Percentiles rank a stretch among this genome's conserved stretches.
Conservation (phyloP, 2,113 vertebrate species). For the Tragelaphus imberbis region DNA sequence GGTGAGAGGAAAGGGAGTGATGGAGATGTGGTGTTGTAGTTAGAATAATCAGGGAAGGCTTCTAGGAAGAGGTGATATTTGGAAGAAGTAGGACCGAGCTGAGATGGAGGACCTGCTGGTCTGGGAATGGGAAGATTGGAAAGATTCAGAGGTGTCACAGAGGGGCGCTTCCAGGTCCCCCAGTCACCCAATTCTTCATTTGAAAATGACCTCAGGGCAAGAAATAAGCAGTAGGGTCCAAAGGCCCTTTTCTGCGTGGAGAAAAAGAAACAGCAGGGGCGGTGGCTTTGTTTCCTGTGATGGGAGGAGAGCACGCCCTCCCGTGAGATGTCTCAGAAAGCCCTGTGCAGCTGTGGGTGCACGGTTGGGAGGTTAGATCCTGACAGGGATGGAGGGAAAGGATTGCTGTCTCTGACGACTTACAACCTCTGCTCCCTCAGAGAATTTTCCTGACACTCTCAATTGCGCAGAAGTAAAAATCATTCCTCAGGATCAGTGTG, state of each 20-base stretch:
- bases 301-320: neutral
- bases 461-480: constrained; percentile 60
- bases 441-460: constrained; percentile 65
- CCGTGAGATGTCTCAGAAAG: neutral
- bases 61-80: neutral
- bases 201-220: neutral
- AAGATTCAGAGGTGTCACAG: neutral
- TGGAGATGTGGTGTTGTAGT: neutral
- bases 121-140: neutral
- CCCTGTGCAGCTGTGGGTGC: neutral
- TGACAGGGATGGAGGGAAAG: neutral
- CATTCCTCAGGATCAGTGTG: constrained; percentile 38
- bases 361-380: neutral
- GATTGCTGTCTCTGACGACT: neutral
- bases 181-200: neutral
- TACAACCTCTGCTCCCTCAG: neutral
- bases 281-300: neutral
- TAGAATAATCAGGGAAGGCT: neutral
- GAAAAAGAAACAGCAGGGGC: neutral
- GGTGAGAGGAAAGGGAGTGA: neutral
- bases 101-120: neutral
- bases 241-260: neutral
- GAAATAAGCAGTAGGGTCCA: neutral
- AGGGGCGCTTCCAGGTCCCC: neutral
- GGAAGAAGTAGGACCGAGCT: neutral